These are phyloP conservation scores for Leptinotarsa texana DNA, from an alignment of 1,140 invertebrate genomes.

Conservation along the genomic window DNA sequence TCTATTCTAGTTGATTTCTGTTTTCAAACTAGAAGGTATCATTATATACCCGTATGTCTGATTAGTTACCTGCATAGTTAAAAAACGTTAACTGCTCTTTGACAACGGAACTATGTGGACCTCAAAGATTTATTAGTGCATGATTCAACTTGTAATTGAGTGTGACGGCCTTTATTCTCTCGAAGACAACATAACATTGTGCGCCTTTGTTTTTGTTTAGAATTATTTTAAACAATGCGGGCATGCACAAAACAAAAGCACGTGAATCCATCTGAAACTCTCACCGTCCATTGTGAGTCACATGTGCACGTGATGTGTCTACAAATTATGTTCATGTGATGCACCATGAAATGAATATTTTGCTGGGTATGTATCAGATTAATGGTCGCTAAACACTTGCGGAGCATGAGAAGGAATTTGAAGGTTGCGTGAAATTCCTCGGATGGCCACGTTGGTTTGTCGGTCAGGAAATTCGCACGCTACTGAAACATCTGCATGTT, in stretches of 20 bases:
- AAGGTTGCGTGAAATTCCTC: not conserved
- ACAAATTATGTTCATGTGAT: conserved; percentile 1
- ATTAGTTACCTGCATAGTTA: not conserved
- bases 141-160: conserved; percentile 17
- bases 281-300: not conserved
- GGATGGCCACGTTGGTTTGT: not conserved
- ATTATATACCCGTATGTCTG: not conserved
- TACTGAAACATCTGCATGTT: not conserved
- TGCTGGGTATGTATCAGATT: conserved; percentile 5
- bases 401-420: not conserved
- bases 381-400: conserved; percentile 1
- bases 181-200: conserved; percentile 12
- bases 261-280: conserved; percentile 9
- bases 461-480: not conserved
- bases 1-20: too few relatives aligned
- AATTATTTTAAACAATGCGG: conserved; percentile 27
- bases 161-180: conserved; percentile 23
- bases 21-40: too few relatives aligned
- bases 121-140: not conserved
- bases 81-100: not conserved
- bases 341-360: not conserved
- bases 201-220: conserved; percentile 20
- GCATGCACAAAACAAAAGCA: conserved; percentile 13
- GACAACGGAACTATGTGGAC: not conserved
- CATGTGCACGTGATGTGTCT: conserved; percentile 16